Percentiles rank a stretch among this genome's conserved stretches.
Conservation (phyloP, 2,888 invertebrate species). For the Cinara cedri region DNA sequence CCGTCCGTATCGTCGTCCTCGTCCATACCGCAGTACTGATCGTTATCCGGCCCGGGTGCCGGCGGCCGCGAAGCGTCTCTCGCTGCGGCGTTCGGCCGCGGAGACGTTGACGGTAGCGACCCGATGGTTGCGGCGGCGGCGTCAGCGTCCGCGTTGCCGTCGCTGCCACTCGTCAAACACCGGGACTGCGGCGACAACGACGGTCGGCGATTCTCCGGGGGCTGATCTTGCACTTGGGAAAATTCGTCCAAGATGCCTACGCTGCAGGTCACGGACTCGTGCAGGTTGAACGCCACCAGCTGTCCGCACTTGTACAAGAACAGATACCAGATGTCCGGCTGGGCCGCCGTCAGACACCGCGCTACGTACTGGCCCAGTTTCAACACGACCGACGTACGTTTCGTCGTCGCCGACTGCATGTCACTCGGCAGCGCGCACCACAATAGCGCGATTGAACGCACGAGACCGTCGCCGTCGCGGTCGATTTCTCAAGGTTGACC, state of each 20-base stretch:
- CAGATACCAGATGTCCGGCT: slow-evolving; percentile 54
- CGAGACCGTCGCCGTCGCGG: slow-evolving; percentile 3
- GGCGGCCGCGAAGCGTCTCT: neutral
- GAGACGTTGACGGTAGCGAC: neutral
- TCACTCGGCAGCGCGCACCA: slow-evolving; percentile 41
- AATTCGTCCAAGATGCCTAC: slow-evolving; percentile 72
- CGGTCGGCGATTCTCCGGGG: neutral
- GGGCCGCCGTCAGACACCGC: slow-evolving; percentile 51
- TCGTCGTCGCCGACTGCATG: slow-evolving; percentile 45
- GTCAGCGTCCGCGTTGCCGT: neutral
- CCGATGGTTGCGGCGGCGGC: neutral
- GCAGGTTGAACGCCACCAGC: slow-evolving; percentile 56
- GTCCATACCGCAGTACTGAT: slow-evolving; percentile 45
- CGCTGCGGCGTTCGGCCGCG: slow-evolving; percentile 58
- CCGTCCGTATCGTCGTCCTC: slow-evolving; percentile 43
- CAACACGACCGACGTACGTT: slow-evolving; percentile 37
- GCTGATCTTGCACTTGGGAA: slow-evolving; percentile 64
- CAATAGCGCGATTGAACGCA: slow-evolving; percentile 48
- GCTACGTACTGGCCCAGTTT: slow-evolving; percentile 50
- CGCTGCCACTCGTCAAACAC: neutral
- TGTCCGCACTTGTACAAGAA: slow-evolving; percentile 56
- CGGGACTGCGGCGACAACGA: neutral
- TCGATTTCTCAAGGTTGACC: slow-evolving; percentile 49
- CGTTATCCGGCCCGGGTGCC: slow-evolving; percentile 40
- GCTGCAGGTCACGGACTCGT: slow-evolving; percentile 63